These are phyloP conservation scores for Callorhinus ursinus DNA, from an alignment of 2,113 vertebrate genomes.

Conservation along the genomic window DNA sequence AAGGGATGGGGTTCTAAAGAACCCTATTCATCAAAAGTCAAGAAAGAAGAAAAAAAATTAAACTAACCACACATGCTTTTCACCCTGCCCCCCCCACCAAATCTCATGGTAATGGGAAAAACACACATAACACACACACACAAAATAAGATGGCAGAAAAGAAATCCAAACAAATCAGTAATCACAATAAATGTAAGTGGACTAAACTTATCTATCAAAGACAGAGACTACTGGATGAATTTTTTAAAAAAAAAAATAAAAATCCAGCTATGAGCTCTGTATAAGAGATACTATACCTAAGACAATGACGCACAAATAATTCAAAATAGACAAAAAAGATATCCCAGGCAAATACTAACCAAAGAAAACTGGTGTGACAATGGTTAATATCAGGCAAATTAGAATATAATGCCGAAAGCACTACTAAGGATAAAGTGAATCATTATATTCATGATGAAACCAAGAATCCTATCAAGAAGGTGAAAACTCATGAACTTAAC, in stretches of 20 bases:
- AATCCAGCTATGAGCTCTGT: background rate
- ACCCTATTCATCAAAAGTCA: background rate
- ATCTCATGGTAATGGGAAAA: background rate
- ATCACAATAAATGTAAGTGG: conserved; percentile 66
- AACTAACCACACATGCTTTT: background rate
- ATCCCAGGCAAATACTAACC: background rate
- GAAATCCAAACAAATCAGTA: background rate
- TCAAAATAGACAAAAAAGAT: conserved; percentile 32
- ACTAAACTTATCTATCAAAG: conserved; percentile 51
- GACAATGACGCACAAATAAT: background rate
- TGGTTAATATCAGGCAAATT: background rate
- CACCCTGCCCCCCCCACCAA: no score
- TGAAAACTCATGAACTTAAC: background rate
- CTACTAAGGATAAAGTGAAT: background rate
- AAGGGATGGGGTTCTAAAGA: background rate
- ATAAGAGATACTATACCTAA: background rate
- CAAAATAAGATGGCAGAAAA: background rate
- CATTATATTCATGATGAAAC: conserved; percentile 5
- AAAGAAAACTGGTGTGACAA: background rate
- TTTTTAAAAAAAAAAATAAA: background rate
- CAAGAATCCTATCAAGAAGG: background rate
- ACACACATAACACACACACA: background rate
- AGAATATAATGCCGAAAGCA: conserved; percentile 11
- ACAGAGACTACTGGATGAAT: conserved; percentile 24
- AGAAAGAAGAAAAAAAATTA: conserved; percentile 1